Conservation (phyloP, 2,113 vertebrate genomes). For the Acrocephalus arundinaceus region DNA sequence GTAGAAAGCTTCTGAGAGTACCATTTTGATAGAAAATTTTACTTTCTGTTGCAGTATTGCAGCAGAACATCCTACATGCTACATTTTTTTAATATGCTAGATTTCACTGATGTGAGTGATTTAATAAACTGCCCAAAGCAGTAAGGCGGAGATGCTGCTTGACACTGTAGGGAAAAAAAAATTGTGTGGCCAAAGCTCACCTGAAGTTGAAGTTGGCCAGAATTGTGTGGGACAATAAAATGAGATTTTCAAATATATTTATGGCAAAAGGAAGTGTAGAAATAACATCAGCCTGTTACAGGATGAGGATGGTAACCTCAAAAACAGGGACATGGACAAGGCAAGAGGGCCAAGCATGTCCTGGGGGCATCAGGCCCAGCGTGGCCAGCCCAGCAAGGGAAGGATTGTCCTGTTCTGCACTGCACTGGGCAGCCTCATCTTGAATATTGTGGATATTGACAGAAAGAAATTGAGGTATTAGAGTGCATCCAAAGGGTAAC, state of each 20-base stretch:
- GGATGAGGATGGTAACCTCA: neutral
- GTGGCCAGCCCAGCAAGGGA: accelerated
- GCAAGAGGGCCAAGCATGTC: neutral
- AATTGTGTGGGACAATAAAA: neutral
- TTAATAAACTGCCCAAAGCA: neutral
- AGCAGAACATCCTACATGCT: neutral
- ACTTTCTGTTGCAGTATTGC: neutral
- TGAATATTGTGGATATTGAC: neutral
- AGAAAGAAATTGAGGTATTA: neutral
- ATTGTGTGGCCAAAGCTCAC: accelerated
- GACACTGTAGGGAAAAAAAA: neutral
- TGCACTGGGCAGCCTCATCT: neutral
- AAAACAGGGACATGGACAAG: neutral
- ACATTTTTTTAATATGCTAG: neutral
- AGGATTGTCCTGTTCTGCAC: neutral
- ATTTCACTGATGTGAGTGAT: neutral
- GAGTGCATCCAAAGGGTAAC: accelerated
- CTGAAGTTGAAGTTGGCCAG: neutral
- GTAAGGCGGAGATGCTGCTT: neutral
- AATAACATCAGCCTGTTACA: neutral
- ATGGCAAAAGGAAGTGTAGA: neutral
- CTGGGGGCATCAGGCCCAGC: neutral
- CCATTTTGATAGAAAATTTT: neutral
- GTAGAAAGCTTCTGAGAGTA: neutral
- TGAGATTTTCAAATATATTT: neutral